phyloP scores from a whole-genome alignment of 1,140 invertebrate species.

The Aphelenchoides fujianensis region DNA sequence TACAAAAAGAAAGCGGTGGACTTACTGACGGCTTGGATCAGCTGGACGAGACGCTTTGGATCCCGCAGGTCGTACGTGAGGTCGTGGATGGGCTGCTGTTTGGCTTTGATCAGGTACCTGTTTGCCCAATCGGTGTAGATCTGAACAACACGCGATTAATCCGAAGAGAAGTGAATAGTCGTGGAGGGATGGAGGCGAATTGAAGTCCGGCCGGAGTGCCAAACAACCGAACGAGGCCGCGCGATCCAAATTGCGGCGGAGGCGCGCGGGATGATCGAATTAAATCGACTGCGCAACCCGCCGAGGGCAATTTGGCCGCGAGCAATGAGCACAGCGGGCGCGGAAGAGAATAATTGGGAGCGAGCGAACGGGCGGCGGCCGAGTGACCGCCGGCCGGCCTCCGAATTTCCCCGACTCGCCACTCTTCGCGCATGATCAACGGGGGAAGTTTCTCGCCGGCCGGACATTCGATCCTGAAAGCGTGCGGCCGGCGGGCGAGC shows the following conservation, averaged over 20 bases:
- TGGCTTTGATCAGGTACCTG: conserved; percentile 33
- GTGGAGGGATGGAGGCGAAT: not conserved
- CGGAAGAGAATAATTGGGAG: too few relatives aligned
- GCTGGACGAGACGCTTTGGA: conserved; percentile 37
- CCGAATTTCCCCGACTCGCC: not conserved
- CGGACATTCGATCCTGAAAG: not conserved
- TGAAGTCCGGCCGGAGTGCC: too few relatives aligned
- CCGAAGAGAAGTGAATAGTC: conserved; percentile 11
- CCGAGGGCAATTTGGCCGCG: not conserved
- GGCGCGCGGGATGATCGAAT: not conserved
- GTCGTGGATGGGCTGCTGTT: conserved; percentile 37
- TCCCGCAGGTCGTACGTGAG: conserved; percentile 46
- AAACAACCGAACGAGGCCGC: too few relatives aligned
- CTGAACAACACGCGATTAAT: conserved; percentile 45
- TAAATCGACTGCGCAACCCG: not conserved
- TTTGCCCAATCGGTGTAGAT: conserved; percentile 55
- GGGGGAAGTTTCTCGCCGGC: not conserved
- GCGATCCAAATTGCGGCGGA: too few relatives aligned
- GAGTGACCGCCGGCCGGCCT: not conserved
- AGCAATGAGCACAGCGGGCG: too few relatives aligned
- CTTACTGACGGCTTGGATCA: conserved; percentile 50
- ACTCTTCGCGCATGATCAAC: too few relatives aligned
- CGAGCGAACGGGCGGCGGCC: not conserved
- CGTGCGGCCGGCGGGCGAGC: too few relatives aligned
- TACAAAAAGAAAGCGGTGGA: conserved; percentile 14